Evolutionary conservation across 2,888 invertebrate species (phyloP).

Genomic region (Tipula unca): DNA sequence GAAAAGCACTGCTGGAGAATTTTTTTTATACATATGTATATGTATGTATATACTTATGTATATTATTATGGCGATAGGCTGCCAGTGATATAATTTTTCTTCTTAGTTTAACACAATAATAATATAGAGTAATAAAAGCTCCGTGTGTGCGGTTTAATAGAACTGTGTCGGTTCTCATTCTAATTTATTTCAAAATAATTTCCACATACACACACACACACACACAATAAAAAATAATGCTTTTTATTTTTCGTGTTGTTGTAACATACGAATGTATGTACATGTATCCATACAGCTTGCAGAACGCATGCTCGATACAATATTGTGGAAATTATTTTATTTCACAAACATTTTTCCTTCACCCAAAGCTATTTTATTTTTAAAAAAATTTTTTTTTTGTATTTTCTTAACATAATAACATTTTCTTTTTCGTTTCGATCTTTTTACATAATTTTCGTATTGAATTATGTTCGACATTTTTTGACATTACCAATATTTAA

Average conservation of each 20-base stretch:
- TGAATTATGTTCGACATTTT: conserved; percentile 14
- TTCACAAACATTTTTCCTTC: background rate
- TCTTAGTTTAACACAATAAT: background rate
- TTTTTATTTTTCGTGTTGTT: background rate
- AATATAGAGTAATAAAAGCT: background rate
- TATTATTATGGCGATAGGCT: background rate
- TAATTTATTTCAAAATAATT: background rate
- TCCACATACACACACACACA: background rate
- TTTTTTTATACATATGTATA: background rate
- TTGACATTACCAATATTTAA: conserved; percentile 14
- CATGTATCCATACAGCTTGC: background rate
- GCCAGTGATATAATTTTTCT: background rate
- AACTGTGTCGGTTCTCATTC: background rate
- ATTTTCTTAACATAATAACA: background rate
- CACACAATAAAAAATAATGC: too few relatives aligned
- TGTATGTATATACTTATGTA: too few relatives aligned
- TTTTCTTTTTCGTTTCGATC: background rate
- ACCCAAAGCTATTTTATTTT: background rate
- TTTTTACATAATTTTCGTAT: background rate
- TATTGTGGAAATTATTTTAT: background rate
- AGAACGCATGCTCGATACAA: background rate
- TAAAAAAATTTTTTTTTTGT: too few relatives aligned
- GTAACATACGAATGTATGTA: background rate
- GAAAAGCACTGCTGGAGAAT: background rate
- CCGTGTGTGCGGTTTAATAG: background rate